Evolutionary conservation across 2,113 vertebrate species (phyloP).

Genomic region (Channa maculata): DNA sequence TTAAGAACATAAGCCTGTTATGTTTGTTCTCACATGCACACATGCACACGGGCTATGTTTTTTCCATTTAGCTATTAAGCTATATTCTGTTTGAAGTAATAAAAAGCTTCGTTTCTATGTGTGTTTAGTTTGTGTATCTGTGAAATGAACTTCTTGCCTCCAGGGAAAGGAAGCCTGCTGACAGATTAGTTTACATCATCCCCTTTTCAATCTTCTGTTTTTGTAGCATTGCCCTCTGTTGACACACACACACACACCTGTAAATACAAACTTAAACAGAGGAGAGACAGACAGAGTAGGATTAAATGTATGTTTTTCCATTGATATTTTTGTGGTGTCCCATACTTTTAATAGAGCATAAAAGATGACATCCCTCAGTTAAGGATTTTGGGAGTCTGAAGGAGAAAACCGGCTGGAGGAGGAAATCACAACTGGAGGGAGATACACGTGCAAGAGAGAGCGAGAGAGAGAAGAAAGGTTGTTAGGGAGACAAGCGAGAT

Average conservation of each 20-base stretch:
- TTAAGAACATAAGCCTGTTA: too few species aligned
- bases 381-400: constrained; percentile 34
- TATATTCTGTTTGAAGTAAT: constrained; percentile 43
- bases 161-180: constrained; percentile 58
- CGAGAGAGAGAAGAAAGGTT: constrained; percentile 6
- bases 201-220: constrained; percentile 61
- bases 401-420: constrained; percentile 35
- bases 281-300: constrained; percentile 18
- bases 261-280: constrained; percentile 21
- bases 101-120: constrained; percentile 29
- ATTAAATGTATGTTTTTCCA: constrained; percentile 35
- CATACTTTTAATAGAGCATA: constrained; percentile 48
- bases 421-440: constrained; percentile 32
- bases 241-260: constrained; percentile 16
- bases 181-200: constrained; percentile 73
- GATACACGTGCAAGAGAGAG: constrained; percentile 2
- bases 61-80: constrained; percentile 23
- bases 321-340: constrained; percentile 48
- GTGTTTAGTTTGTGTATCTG: constrained; percentile 17
- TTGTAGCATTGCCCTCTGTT: constrained; percentile 22
- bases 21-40: constrained; percentile 3
- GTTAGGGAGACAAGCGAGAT: constrained; percentile 15
- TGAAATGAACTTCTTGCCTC: constrained; percentile 64
- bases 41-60: background rate
- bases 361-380: constrained; percentile 54